phyloP scores from a whole-genome alignment of 2,113 vertebrate genomes.

The Ailurus styani region DNA sequence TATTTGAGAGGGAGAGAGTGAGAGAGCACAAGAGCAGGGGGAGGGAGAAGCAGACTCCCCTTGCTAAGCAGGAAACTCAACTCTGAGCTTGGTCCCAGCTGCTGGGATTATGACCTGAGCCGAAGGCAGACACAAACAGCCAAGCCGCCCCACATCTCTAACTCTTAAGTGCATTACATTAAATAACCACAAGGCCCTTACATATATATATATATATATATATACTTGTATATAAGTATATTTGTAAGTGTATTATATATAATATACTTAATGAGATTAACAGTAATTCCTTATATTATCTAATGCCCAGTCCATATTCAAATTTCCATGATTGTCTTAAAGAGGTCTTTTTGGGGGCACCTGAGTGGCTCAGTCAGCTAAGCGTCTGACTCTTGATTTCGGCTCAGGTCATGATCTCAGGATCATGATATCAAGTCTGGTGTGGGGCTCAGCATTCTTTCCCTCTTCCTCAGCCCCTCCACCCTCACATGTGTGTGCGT shows the following conservation, averaged over 20 bases:
- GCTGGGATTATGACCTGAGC: not conserved
- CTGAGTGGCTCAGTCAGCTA: not conserved
- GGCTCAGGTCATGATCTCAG: not conserved
- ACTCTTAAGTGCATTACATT: not conserved
- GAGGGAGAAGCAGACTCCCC: not conserved
- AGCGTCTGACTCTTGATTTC: not conserved
- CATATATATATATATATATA: too few species aligned
- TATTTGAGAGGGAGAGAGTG: not conserved
- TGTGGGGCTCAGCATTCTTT: too few species aligned
- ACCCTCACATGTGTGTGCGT: too few species aligned
- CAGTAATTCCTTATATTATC: not conserved
- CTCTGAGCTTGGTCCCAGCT: too few species aligned
- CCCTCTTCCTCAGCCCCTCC: too few species aligned
- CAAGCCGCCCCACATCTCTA: not conserved
- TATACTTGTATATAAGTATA: too few species aligned
- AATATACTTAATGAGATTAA: conserved; percentile 16
- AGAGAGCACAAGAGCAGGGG: not conserved
- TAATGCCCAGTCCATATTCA: not conserved
- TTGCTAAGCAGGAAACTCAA: too few species aligned
- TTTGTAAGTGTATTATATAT: too few species aligned
- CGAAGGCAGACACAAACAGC: not conserved
- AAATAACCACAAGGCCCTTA: not conserved
- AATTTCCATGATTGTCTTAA: conserved; percentile 5
- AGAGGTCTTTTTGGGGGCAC: not conserved
- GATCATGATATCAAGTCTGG: too few species aligned